These are phyloP conservation scores for Eulemur mongoz DNA, from an alignment of 2,797 vertebrate species.

Conservation along the genomic window DNA sequence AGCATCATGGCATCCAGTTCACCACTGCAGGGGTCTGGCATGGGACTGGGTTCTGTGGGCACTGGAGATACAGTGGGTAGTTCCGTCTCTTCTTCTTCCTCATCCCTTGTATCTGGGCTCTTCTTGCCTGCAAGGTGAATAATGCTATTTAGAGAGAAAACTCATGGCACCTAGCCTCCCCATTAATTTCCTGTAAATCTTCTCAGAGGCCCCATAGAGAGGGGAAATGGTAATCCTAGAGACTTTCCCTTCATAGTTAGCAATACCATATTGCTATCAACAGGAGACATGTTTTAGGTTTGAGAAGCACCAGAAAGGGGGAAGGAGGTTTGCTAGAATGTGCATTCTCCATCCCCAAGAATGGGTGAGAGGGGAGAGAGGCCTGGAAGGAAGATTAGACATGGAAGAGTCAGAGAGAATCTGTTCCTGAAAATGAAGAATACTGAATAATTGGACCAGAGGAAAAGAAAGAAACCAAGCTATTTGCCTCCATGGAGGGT, in stretches of 20 bases:
- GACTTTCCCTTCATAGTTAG: background rate
- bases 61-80: slow-evolving; percentile 54
- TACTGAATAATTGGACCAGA: background rate
- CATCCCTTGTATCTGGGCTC: slow-evolving; percentile 30
- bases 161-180: background rate
- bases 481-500: background rate
- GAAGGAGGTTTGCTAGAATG: background rate
- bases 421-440: background rate
- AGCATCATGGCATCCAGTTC: slow-evolving; percentile 91
- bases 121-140: slow-evolving; percentile 78
- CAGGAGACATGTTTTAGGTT: background rate
- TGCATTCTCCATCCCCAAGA: slow-evolving; percentile 28
- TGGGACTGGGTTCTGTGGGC: slow-evolving; percentile 68
- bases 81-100: slow-evolving; percentile 60
- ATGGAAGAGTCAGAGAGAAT: background rate
- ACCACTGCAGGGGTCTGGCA: slow-evolving; percentile 90
- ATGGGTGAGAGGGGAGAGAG: background rate
- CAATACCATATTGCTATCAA: background rate
- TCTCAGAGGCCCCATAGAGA: background rate
- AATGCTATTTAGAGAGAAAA: background rate
- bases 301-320: background rate
- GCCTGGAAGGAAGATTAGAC: background rate
- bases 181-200: background rate
- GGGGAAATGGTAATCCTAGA: background rate
- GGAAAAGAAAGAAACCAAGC: background rate